A percentile compares a stretch with the other conserved stretches of the same genome.
These are phyloP conservation scores for Ramazzottius varieornatus DNA, from an alignment of 2,888 invertebrate genomes.

Conservation along the genomic window DNA sequence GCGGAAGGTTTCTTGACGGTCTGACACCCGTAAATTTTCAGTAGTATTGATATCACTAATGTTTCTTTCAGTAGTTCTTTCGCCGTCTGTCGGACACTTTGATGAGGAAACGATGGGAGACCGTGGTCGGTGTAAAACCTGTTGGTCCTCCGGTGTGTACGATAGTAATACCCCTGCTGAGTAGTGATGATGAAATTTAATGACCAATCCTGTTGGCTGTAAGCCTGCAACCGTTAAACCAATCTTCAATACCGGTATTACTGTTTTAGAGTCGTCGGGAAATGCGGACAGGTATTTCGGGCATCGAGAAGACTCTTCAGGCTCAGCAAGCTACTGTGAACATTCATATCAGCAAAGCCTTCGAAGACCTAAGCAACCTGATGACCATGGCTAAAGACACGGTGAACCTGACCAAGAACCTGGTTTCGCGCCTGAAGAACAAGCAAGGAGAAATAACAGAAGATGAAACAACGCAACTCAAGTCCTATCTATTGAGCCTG, in stretches of 20 bases:
- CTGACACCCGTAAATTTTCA: conserved; percentile 6
- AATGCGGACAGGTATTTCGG: conserved; percentile 46
- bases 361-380: conserved; percentile 72
- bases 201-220: no score
- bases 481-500: conserved; percentile 76
- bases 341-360: conserved; percentile 66
- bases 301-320: conserved; percentile 72
- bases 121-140: no score
- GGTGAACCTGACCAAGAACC: conserved; percentile 34
- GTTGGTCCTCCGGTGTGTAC: neutral
- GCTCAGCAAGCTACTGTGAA: conserved; percentile 71
- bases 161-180: neutral
- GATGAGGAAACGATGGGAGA: neutral
- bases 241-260: no score
- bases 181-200: no score
- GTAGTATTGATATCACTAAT: neutral
- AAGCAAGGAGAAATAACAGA: conserved; percentile 82
- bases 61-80: neutral
- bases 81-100: neutral
- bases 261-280: conserved; percentile 1
- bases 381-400: conserved; percentile 42
- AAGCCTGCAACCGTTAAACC: no score
- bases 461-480: conserved; percentile 85
- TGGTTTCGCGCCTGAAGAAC: conserved; percentile 71
- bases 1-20: conserved; percentile 9